These are phyloP conservation scores for Frieseomelitta varia DNA, from an alignment of 1,140 invertebrate genomes.

Conservation along the genomic window DNA sequence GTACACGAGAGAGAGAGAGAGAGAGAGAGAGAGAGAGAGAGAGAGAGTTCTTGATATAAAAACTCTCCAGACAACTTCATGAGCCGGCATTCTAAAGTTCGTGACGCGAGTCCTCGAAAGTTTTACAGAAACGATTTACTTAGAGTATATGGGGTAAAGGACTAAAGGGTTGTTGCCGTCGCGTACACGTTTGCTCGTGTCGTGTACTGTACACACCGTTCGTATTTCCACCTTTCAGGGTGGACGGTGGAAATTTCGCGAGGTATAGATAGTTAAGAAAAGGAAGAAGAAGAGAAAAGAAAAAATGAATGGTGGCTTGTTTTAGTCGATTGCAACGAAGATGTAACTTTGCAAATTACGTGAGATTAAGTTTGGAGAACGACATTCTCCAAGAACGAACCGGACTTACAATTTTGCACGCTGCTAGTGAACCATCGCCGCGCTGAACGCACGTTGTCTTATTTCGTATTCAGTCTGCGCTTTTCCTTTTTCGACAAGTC, in stretches of 20 bases:
- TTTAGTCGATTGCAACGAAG: neutral
- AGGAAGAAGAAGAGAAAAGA: neutral
- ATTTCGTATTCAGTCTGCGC: slow-evolving; percentile 13
- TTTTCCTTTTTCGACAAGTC: neutral
- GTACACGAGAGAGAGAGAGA: slow-evolving; percentile 37
- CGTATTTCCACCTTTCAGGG: neutral
- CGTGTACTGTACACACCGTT: neutral
- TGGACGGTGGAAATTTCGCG: slow-evolving; percentile 1
- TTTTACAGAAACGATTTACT: slow-evolving; percentile 66
- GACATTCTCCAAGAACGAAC: slow-evolving; percentile 15
- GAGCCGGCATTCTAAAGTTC: slow-evolving; percentile 59
- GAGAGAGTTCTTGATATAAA: slow-evolving; percentile 62
- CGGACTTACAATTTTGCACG: neutral
- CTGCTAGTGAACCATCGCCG: neutral
- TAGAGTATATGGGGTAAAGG: slow-evolving; percentile 42
- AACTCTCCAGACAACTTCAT: slow-evolving; percentile 63
- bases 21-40: too few relatives aligned
- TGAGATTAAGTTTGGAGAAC: slow-evolving; percentile 12
- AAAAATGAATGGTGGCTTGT: neutral
- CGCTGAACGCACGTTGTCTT: neutral
- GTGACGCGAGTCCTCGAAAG: slow-evolving; percentile 59
- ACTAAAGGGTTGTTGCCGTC: slow-evolving; percentile 30
- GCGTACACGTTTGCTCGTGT: neutral
- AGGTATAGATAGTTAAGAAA: slow-evolving; percentile 1
- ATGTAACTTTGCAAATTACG: slow-evolving; percentile 35